phyloP scores from a whole-genome alignment of 1,140 invertebrate species.

The Panonychus citri region DNA sequence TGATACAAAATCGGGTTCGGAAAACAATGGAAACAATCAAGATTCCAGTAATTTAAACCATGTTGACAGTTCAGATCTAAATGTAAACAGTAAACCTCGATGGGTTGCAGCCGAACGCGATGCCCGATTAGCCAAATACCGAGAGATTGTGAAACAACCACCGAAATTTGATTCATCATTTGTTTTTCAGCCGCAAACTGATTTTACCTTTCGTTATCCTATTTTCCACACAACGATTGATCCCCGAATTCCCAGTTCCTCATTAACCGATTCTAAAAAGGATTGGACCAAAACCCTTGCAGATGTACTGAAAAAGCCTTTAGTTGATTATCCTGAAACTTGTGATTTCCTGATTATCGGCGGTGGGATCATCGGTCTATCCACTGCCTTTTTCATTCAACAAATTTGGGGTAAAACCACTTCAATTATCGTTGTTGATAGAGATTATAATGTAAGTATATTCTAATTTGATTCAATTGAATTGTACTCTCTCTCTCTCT shows the following conservation, averaged over 20 bases:
- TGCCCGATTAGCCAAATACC: background rate
- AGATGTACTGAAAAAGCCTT: background rate
- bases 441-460: conserved; percentile 48
- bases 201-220: background rate
- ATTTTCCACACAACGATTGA: background rate
- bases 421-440: conserved; percentile 58
- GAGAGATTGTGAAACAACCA: background rate
- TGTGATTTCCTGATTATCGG: conserved; percentile 73
- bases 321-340: background rate
- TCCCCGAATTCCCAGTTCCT: background rate
- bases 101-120: background rate
- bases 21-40: no score
- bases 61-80: no score
- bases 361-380: conserved; percentile 70
- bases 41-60: no score
- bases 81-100: no score
- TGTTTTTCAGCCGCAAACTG: background rate
- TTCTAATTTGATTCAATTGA: conserved; percentile 13
- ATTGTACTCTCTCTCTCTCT: background rate
- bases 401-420: conserved; percentile 33
- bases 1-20: no score
- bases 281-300: background rate
- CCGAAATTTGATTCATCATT: background rate
- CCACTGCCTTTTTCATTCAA: conserved; percentile 75
- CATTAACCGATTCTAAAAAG: background rate